A percentile compares a stretch with the other conserved stretches of the same genome.
phyloP scores from a whole-genome alignment of 2,888 invertebrate species.

The Epicampocera succincta region DNA sequence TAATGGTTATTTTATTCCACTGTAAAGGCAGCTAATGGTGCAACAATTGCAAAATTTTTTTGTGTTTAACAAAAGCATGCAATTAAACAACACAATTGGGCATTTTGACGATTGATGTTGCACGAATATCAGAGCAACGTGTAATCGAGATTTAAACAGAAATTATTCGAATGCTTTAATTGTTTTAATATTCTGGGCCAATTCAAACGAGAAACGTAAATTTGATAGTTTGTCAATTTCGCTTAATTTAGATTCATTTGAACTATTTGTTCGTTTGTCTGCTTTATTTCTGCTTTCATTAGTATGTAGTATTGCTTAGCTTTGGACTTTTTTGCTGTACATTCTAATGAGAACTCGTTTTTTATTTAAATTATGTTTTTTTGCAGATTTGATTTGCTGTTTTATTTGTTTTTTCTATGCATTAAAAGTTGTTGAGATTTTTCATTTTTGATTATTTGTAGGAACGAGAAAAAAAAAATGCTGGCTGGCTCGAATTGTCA shows the following conservation, averaged over 20 bases:
- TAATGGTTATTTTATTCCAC: no score
- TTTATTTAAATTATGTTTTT: slow-evolving; percentile 11
- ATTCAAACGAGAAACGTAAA: slow-evolving; percentile 23
- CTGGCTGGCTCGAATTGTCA: slow-evolving; percentile 19
- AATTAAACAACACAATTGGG: slow-evolving; percentile 15
- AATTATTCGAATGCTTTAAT: slow-evolving; percentile 1
- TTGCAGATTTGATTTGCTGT: slow-evolving; percentile 57
- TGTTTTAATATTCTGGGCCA: not conserved
- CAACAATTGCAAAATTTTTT: no score
- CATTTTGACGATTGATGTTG: not conserved
- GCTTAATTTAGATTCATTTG: no score
- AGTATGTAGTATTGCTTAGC: not conserved
- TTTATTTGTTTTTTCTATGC: slow-evolving; percentile 38
- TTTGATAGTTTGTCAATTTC: not conserved
- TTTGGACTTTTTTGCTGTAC: slow-evolving; percentile 17
- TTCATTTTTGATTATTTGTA: slow-evolving; percentile 59
- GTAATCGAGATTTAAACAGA: slow-evolving; percentile 1
- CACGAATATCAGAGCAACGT: not conserved
- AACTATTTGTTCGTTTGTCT: not conserved
- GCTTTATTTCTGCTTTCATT: not conserved
- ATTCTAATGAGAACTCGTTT: slow-evolving; percentile 51
- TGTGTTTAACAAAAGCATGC: slow-evolving; percentile 8
- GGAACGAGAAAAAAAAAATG: slow-evolving; percentile 2
- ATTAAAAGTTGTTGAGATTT: slow-evolving; percentile 54
- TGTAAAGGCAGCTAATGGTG: no score